A percentile compares a stretch with the other conserved stretches of the same genome.
Evolutionary conservation across 2,888 invertebrate species (phyloP).

Genomic region (Cancer borealis): DNA sequence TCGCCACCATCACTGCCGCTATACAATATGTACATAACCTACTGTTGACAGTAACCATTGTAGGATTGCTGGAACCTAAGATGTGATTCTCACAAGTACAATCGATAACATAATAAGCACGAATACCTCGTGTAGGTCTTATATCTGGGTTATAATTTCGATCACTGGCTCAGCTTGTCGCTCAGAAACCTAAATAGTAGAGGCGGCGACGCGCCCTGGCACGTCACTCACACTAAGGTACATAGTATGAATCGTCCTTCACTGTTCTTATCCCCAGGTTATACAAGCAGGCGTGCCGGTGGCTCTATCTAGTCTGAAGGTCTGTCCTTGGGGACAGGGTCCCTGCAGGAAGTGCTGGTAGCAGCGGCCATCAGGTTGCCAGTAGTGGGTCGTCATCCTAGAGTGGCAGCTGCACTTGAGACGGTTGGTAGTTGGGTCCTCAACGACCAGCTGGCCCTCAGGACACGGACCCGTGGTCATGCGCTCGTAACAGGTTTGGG

Average conservation of each 20-base stretch:
- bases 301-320: constrained; percentile 76
- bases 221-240: constrained; percentile 56
- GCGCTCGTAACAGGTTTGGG: constrained; percentile 78
- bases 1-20: not conserved
- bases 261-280: constrained; percentile 76
- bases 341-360: constrained; percentile 78
- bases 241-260: not conserved
- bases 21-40: not conserved
- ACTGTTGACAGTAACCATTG: not conserved
- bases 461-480: constrained; percentile 78
- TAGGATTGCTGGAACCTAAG: not conserved
- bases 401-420: constrained; percentile 77
- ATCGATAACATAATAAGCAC: not conserved
- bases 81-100: not conserved
- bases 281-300: constrained; percentile 77
- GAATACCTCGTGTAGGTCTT: not conserved
- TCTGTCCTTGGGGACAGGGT: constrained; percentile 77
- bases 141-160: not conserved
- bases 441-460: constrained; percentile 77
- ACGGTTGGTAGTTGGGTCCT: constrained; percentile 69
- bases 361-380: constrained; percentile 77
- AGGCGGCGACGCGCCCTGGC: not conserved
- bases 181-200: not conserved
- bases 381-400: constrained; percentile 77
- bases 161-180: constrained; percentile 29